Evolutionary conservation across 2,113 vertebrate genomes (phyloP).

Genomic region (Dasyornis broadbenti): DNA sequence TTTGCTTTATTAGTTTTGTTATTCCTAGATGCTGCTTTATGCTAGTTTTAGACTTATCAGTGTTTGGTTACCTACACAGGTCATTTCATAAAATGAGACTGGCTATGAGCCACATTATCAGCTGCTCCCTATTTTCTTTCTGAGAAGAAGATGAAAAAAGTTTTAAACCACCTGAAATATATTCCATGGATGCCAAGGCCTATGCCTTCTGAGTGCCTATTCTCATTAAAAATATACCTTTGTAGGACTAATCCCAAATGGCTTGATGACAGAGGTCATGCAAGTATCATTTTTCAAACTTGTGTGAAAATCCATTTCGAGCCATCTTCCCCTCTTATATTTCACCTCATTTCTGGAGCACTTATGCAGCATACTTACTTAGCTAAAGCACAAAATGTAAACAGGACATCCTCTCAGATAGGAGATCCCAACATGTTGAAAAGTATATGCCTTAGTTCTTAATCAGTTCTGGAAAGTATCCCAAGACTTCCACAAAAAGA

Average conservation of each 20-base stretch:
- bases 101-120: constrained; percentile 31
- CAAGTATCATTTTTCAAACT: constrained; percentile 72
- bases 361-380: constrained; percentile 64
- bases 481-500: constrained; percentile 66
- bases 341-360: constrained; percentile 65
- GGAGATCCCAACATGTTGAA: constrained; percentile 71
- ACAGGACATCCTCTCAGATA: constrained; percentile 81
- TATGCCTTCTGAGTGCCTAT: constrained; percentile 35
- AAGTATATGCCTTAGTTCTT: constrained; percentile 68
- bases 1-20: constrained; percentile 1
- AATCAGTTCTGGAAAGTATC: constrained; percentile 69
- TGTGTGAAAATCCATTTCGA: constrained; percentile 73
- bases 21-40: neutral
- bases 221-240: constrained; percentile 60
- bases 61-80: constrained; percentile 30
- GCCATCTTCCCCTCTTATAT: constrained; percentile 53
- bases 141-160: constrained; percentile 16
- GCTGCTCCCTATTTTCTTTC: constrained; percentile 20
- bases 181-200: constrained; percentile 38
- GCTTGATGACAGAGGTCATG: constrained; percentile 68
- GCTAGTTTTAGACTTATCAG: neutral
- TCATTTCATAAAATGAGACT: constrained; percentile 42
- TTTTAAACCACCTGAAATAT: neutral
- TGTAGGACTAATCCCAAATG: constrained; percentile 66
- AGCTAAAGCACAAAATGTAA: constrained; percentile 70